Base-by-base conservation (phyloP, 1,140 invertebrate species). In the Bombus superbus region DNA sequence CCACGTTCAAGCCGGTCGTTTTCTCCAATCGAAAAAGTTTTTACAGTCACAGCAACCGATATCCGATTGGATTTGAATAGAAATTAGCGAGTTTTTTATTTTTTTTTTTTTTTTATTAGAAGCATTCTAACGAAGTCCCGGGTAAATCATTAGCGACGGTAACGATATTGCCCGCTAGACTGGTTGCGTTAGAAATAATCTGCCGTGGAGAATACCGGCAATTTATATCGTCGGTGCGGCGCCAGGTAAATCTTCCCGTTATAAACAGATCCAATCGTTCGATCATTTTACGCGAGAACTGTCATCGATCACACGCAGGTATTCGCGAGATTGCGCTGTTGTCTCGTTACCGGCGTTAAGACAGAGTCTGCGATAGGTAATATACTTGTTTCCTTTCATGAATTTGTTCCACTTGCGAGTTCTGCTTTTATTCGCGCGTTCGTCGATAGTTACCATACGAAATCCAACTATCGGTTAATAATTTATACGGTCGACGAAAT, bases 161-260 rank as follows among this genome's bases (percentile, higher is more conserved):
- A 69, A 84, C 79, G 66, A 69, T 72, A 47, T 40, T 2, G 5
- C 9, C 10, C 22, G 35, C 13, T 13, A 8, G 13, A 32, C 40
- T 35, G 10, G 75, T 42, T 47, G 57, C 79, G 76, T 80, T 83
- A 73, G 75, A 80, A 89, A 89, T 88, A 89, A 88, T 89, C 79
- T 62, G 32, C 13, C 15, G 15, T 15, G n/a, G 40, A 59, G 66
- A 80, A 78, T 66, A 64, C 53, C 74, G n/a, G 85, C 71, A 66
- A 89, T 89, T 86, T 76, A 85, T 76, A 71, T 75, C 40, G 68
- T 40, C 64, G 38, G 22, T 32, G 76, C 53, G 72, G 82, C 47
- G 13, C 68, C 77, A 69, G 68, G 68, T 84, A 66, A 89, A 87
- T 87, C 74, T 69, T 68, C 10, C 38, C 35, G 68, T 69, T 69